A percentile compares a stretch with the other conserved stretches of the same genome.
Conservation (phyloP, 2,113 vertebrate genomes). For the Megaceryle torquata region DNA sequence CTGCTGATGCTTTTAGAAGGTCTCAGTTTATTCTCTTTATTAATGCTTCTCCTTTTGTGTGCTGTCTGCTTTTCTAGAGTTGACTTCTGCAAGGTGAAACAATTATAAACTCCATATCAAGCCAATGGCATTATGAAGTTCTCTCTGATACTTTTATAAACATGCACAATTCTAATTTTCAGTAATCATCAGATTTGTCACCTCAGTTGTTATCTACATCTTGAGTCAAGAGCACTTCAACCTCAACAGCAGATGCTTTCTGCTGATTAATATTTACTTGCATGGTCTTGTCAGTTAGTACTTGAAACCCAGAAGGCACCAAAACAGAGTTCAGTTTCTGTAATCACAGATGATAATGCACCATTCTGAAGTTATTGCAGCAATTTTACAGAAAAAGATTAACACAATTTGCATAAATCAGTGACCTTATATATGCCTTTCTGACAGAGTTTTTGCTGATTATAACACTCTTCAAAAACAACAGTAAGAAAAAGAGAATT, state of each 20-base stretch:
- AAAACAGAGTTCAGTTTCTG: slow-evolving; percentile 4
- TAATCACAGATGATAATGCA: background rate
- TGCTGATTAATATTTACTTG: slow-evolving; percentile 61
- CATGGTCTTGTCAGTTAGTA: background rate
- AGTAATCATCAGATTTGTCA: background rate
- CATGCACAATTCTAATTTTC: background rate
- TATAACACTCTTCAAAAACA: background rate
- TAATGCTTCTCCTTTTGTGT: background rate
- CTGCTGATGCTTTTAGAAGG: background rate
- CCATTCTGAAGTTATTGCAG: background rate
- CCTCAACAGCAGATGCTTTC: background rate
- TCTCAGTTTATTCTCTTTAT: background rate
- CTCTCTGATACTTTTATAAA: background rate
- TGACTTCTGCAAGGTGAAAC: background rate
- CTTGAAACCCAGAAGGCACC: slow-evolving; percentile 31
- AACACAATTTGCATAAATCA: background rate
- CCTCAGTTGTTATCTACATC: background rate
- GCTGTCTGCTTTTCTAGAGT: background rate
- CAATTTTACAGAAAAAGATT: background rate
- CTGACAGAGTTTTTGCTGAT: background rate
- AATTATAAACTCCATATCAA: background rate
- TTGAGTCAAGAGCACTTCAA: slow-evolving; percentile 30
- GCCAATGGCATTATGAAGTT: background rate
- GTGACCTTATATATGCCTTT: background rate
- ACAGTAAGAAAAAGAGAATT: background rate